Percentiles rank a stretch among this genome's conserved stretches.
Conservation (phyloP, 2,797 vertebrate species). For the Acrocephalus scirpaceus region DNA sequence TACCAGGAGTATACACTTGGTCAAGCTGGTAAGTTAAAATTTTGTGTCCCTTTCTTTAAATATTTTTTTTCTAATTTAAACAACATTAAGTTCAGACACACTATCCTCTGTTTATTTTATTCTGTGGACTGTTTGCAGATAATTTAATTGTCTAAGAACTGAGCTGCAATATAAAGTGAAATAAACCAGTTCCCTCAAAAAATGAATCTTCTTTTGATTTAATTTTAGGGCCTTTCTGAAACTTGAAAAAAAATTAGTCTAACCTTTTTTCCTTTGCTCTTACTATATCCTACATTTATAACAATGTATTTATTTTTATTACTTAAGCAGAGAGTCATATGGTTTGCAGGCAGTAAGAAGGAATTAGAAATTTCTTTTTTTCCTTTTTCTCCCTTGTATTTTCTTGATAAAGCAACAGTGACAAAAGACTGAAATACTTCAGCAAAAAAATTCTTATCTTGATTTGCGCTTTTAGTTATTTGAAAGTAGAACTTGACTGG, state of each 20-base stretch:
- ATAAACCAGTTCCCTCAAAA: neutral
- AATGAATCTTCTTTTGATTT: neutral
- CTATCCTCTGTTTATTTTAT: neutral
- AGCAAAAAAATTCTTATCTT: neutral
- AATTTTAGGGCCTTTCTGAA: neutral
- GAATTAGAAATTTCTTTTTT: neutral
- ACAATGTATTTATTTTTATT: neutral
- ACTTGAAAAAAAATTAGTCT: neutral
- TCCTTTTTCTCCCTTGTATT: neutral
- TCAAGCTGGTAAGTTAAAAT: constrained; percentile 88
- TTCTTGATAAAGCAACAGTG: neutral
- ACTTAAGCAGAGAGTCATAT: neutral
- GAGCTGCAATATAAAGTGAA: neutral
- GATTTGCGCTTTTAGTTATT: neutral
- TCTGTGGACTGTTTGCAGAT: neutral
- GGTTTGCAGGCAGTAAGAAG: neutral
- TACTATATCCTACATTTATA: neutral
- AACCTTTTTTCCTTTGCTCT: neutral
- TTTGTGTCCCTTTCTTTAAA: neutral
- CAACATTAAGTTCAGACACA: neutral
- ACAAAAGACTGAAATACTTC: neutral
- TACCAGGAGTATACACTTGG: constrained; percentile 94
- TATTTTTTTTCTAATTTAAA: neutral
- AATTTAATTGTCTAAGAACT: neutral
- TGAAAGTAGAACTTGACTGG: neutral